A percentile compares a stretch with the other conserved stretches of the same genome.
Conservation (phyloP, 1,140 invertebrate species). For the Sitophilus oryzae region DNA sequence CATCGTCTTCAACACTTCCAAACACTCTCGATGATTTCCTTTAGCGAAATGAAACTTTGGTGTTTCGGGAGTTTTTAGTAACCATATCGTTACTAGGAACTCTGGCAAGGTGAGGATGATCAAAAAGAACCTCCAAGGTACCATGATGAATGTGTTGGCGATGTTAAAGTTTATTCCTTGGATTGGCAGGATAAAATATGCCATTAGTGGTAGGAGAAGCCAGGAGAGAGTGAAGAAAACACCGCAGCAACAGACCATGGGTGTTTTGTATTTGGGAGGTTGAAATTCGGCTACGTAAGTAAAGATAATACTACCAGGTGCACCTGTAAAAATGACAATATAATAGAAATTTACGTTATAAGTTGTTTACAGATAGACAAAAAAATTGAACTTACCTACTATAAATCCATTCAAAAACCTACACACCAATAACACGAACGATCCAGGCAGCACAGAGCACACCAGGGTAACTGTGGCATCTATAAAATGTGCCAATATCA, state of each 20-base stretch:
- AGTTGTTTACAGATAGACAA: conserved; percentile 2
- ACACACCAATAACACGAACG: conserved; percentile 44
- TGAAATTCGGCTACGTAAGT: conserved; percentile 60
- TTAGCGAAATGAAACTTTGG: conserved; percentile 67
- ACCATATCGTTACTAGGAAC: conserved; percentile 48
- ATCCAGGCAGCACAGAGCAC: conserved; percentile 45
- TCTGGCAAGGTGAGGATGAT: conserved; percentile 52
- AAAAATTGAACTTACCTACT: conserved; percentile 49
- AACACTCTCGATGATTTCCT: conserved; percentile 54
- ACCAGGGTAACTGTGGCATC: conserved; percentile 51
- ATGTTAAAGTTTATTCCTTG: conserved; percentile 19
- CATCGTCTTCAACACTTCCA: conserved; percentile 54
- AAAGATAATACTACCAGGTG: conserved; percentile 50
- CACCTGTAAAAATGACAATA: conserved; percentile 36
- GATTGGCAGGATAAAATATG: conserved; percentile 44
- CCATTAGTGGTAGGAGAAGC: conserved; percentile 55
- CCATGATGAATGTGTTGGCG: conserved; percentile 19
- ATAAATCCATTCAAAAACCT: conserved; percentile 50
- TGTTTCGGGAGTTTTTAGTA: conserved; percentile 62
- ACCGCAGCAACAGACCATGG: conserved; percentile 54
- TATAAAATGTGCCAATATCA: conserved; percentile 52
- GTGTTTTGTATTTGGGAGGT: conserved; percentile 49
- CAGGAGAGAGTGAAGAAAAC: conserved; percentile 58
- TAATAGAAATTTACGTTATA: not conserved
- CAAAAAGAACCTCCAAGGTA: conserved; percentile 57